Base-by-base conservation (phyloP, 2,797 vertebrate species). In the Microcaecilia unicolor region DNA sequence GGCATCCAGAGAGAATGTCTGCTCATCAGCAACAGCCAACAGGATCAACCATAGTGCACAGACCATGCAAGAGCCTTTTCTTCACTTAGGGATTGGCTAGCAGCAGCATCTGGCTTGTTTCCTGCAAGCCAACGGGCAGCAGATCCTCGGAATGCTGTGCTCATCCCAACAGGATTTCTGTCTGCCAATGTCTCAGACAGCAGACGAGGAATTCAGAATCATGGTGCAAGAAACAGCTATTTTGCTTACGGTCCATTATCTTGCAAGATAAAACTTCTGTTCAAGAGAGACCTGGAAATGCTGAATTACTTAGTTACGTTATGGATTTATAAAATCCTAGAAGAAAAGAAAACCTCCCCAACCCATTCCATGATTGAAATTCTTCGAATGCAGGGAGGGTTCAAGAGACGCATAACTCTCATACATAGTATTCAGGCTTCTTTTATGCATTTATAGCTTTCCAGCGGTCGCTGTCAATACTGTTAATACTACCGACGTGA, bases 391-490 rank as follows among this genome's bases (percentile, higher is more conserved):
- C 34, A 26, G 29, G 5, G 12, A 18, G 8, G 24, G 1, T 2
- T 13, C 35, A 19, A 17, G n/a, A 16, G 1, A 1, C 12, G 28
- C 6, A n/a, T n/a, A n/a, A n/a, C n/a, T n/a, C n/a, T n/a, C n/a
- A n/a, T n/a, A n/a, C n/a, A n/a, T n/a, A n/a, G n/a, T n/a, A n/a
- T n/a, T n/a, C 1, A 10, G 41, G 18, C 6, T 3, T 34, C 48
- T 28, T 33, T 71, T 37, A 97, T 37, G 76, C 76, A 1, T 92
- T 94, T 65, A 98, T 71, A 18, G 86, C 83, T 73, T 90, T 97
- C 93, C 93, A 97, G 54, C 88, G 91, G 51, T 97, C 92, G 3
- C 88, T 94, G 76, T 96, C 93, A 1, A 86, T 61, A 61, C 92
- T 92, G 77, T 92, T 92, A 56, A 92, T 75, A 72, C 90, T 97